Percentiles rank a stretch among this genome's conserved stretches.
Conservation (phyloP, 2,113 vertebrate species). For the Ophiodon elongatus region DNA sequence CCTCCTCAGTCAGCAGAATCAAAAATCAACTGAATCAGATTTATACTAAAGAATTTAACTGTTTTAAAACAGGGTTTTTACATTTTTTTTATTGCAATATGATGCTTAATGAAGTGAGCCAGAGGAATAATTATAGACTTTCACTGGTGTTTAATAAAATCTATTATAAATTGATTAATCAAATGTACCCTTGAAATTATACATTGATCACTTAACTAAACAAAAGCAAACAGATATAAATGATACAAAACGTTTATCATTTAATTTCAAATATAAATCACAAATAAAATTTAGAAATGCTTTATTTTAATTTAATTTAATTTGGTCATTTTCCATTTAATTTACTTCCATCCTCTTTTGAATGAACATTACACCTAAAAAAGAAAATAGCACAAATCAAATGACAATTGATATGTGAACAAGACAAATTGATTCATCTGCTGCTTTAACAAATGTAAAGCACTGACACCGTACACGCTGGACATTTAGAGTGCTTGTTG, state of each 20-base stretch:
- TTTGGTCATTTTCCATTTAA: neutral
- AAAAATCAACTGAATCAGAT: neutral
- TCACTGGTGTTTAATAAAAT: neutral
- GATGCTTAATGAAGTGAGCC: neutral
- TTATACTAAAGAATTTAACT: neutral
- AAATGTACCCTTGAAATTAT: neutral
- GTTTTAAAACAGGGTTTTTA: neutral
- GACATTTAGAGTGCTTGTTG: neutral
- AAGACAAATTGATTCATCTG: neutral
- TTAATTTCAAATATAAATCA: neutral
- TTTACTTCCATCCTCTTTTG: no score
- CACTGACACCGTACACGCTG: neutral
- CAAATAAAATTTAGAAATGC: neutral
- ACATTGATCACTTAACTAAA: neutral
- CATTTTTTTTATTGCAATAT: neutral
- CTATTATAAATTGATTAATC: no score
- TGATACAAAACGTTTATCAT: neutral
- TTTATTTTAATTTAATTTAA: neutral
- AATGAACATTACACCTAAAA: no score
- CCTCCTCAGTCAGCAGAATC: neutral
- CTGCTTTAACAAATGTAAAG: neutral
- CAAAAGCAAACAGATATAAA: neutral
- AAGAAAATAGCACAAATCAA: no score
- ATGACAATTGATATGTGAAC: no score
- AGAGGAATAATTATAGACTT: neutral